Base-by-base conservation (phyloP, 2,113 vertebrate species). In the Dicrurus megarhynchus region DNA sequence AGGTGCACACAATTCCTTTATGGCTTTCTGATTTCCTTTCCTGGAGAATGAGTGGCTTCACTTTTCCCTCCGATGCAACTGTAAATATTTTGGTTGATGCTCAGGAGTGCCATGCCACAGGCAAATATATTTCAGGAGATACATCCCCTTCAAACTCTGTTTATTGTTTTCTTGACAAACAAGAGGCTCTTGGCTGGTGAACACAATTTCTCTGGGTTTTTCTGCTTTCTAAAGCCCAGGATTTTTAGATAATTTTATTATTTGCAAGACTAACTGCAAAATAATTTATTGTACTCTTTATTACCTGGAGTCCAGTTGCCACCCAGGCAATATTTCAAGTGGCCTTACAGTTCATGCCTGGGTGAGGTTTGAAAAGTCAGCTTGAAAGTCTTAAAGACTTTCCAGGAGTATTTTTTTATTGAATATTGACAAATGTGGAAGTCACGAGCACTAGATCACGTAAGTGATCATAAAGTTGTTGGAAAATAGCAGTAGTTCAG, bases 131-230 rank as follows among this genome's bases (percentile, higher is more conserved):
- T 47, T 80, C 33, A 76, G 78, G 75, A 96, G 39, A n/a, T n/a
- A 1, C 7, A 73, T 46, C 83, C 61, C 84, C 39, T 84, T 35
- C 4, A 2, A 52, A 59, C 14, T 37, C 65, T 82, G 59, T 27
- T 88, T 9, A 52, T 77, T 75, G 32, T 80, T 94, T 65, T 39
- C 76, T 61, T 71, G 56, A 71, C 30, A 39, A 70, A 44, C 33
- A 20, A 78, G 80, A 39, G 65, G 33, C 28, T 93, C 60, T 77
- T 86, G 77, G 46, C 65, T 84, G 90, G 47, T 84, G 41, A 94
- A 89, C 71, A 95, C 22, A 94, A 93, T 95, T 96, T 97, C 93
- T 97, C 93, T 97, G 94, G 92, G 94, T 96, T 97, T 97, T 97
- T 97, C 96, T 97, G 95, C 96, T 96, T 84, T 71, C 90, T 49